phyloP scores from a whole-genome alignment of 2,797 vertebrate genomes.

The Spinus olivaceus region DNA sequence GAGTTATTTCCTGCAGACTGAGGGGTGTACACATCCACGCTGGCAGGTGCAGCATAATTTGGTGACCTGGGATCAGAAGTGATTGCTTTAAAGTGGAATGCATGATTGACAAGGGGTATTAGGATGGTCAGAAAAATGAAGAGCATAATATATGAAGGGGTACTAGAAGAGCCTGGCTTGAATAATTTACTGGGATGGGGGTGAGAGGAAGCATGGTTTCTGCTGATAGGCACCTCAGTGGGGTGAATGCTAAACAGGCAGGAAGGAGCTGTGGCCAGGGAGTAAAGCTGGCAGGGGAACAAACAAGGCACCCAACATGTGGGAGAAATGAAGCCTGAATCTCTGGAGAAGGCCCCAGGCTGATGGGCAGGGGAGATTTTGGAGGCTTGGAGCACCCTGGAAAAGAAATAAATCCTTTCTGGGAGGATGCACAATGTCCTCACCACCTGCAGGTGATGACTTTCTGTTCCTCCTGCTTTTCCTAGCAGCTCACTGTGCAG shows the following conservation, averaged over 20 bases:
- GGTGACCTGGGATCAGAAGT: background rate
- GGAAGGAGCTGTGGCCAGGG: background rate
- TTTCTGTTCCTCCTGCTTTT: background rate
- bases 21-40: background rate
- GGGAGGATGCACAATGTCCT: background rate
- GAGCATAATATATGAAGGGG: background rate
- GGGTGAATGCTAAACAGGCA: background rate
- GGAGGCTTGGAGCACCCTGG: background rate
- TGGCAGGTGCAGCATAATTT: background rate
- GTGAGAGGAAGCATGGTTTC: background rate
- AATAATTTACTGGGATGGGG: background rate
- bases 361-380: background rate
- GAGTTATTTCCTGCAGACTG: background rate
- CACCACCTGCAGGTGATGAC: background rate
- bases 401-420: background rate
- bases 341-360: background rate
- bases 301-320: fast-evolving
- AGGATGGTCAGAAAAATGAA: background rate
- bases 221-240: background rate
- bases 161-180: background rate
- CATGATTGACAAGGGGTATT: background rate
- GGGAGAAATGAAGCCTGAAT: background rate
- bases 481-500: fast-evolving
- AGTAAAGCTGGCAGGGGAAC: background rate
- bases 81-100: background rate